phyloP scores from a whole-genome alignment of 35 echinoderm and acorn worm genomes.

The Lytechinus variegatus region DNA sequence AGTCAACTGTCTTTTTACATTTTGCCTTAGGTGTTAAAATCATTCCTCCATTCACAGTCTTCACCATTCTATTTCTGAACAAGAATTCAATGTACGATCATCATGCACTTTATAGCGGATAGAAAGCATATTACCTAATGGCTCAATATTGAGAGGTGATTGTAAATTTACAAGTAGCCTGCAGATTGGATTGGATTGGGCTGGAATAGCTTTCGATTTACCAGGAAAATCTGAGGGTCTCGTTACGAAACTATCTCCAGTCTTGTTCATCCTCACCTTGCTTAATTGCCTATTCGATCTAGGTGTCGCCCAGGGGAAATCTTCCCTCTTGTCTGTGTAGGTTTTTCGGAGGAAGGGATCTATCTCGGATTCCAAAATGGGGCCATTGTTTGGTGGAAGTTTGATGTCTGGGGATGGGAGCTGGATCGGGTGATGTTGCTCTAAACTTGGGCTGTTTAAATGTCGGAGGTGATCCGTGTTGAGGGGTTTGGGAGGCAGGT shows the following conservation, averaged over 20 bases:
- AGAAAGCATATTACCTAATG: too few relatives aligned
- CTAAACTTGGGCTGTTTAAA: not conserved
- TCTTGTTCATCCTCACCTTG: not conserved
- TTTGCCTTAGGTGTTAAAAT: too few relatives aligned
- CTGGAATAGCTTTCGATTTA: not conserved
- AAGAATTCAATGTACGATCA: too few relatives aligned
- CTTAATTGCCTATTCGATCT: constrained; percentile 11
- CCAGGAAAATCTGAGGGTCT: not conserved
- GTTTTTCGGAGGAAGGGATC: not conserved
- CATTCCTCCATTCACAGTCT: too few relatives aligned
- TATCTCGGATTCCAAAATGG: not conserved
- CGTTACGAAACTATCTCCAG: not conserved
- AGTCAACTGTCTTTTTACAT: too few relatives aligned
- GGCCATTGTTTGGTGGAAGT: not conserved
- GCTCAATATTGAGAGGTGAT: too few relatives aligned
- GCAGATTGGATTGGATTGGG: not conserved
- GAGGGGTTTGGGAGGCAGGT: not conserved
- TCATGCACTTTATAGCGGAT: too few relatives aligned
- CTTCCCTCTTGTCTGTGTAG: not conserved
- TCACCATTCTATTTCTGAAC: too few relatives aligned
- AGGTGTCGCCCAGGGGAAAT: constrained; percentile 7
- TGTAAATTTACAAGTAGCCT: not conserved
- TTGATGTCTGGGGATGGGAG: not conserved
- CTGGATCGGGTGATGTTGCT: not conserved
- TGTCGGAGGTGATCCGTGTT: not conserved